Conservation (phyloP, 1,140 invertebrate genomes). For the Gryon sp. region DNA sequence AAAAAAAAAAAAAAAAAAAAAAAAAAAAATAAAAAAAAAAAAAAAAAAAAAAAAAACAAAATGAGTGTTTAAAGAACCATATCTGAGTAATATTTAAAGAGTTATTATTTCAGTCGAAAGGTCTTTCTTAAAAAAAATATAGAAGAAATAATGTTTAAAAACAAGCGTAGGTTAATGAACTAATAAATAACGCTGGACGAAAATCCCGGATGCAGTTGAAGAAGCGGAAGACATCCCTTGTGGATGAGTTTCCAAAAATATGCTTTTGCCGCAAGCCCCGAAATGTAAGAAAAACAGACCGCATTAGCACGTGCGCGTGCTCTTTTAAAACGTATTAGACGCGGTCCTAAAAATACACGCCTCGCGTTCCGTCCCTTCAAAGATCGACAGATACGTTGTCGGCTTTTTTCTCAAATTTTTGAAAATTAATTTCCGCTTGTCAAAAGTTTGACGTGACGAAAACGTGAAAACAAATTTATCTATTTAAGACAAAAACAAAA, state of each 20-base stretch:
- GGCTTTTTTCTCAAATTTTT: not conserved
- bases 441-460: not conserved
- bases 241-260: slow-evolving; percentile 61
- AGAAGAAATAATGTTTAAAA: too few species aligned
- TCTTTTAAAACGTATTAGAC: not conserved
- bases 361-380: not conserved
- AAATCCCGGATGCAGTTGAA: slow-evolving; percentile 1
- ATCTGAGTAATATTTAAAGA: too few species aligned
- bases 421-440: slow-evolving; percentile 14
- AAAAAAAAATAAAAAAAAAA: too few species aligned
- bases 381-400: too few species aligned
- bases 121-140: too few species aligned
- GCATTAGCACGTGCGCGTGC: slow-evolving; percentile 1
- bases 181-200: slow-evolving; percentile 4
- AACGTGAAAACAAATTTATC: not conserved
- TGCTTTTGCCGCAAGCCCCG: not conserved
- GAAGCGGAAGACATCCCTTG: slow-evolving; percentile 18
- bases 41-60: too few species aligned
- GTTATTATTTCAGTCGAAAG: too few species aligned
- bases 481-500: too few species aligned
- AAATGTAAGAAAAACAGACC: not conserved
- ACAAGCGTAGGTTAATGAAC: not conserved
- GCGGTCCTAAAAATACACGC: slow-evolving; percentile 14
- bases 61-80: too few species aligned
- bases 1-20: too few species aligned